Evolutionary conservation across 2,888 invertebrate species (phyloP).

Genomic region (Meliscaeva auricollis): DNA sequence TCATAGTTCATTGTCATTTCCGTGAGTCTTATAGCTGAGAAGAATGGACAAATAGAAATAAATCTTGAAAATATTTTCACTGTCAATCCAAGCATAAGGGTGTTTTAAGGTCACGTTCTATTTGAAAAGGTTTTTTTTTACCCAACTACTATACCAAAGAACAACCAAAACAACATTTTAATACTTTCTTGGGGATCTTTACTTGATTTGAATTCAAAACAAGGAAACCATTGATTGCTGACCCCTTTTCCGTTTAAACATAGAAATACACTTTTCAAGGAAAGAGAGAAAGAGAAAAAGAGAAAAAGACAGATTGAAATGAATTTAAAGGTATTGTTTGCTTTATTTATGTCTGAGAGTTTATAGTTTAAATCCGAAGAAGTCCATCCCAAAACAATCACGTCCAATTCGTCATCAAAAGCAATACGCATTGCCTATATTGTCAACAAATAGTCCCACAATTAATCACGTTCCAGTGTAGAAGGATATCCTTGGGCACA

Average conservation of each 20-base stretch:
- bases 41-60: constrained; percentile 54
- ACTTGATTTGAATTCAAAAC: constrained; percentile 65
- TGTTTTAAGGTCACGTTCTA: constrained; percentile 70
- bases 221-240: constrained; percentile 50
- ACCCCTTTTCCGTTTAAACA: constrained; percentile 29
- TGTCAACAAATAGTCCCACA: constrained; percentile 53
- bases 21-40: constrained; percentile 3
- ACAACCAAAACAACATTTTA: constrained; percentile 1
- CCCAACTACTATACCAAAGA: neutral
- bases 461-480: constrained; percentile 55
- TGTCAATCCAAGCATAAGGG: constrained; percentile 51
- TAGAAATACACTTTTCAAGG: neutral
- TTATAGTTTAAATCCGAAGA: no score
- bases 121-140: constrained; percentile 48
- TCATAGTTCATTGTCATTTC: constrained; percentile 64
- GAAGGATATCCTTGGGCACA: constrained; percentile 33
- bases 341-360: neutral
- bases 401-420: constrained; percentile 12
- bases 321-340: no score
- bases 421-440: constrained; percentile 55
- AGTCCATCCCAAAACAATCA: constrained; percentile 50
- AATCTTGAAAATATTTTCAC: constrained; percentile 58
- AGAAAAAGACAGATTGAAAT: neutral
- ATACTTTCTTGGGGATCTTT: constrained; percentile 13
- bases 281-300: constrained; percentile 1